Base-by-base conservation (phyloP, 2,888 invertebrate species). In the Platycheirus albimanus region DNA sequence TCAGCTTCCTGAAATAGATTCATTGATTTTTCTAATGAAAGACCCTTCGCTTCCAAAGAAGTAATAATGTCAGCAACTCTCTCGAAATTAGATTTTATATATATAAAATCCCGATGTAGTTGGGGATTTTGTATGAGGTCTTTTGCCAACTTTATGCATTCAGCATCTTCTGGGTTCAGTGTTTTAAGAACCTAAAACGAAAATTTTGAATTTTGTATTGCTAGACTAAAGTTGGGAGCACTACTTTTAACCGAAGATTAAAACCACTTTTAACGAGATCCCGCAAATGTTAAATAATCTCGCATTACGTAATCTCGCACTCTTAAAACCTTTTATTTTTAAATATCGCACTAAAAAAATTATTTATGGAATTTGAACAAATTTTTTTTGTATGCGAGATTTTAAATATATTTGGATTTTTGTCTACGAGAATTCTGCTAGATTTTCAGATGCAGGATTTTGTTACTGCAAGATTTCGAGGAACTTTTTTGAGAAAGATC, bases 161-260 rank as follows among this genome's bases (percentile, higher is more conserved):
- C 67, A 66, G 41, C 66, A 67, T 67, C 43, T 67, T 67, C 43
- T 52, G 52, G 52, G 47, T 67, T 67, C 43, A 54, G 33, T 41
- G 70, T 49, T 70, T 58, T 49, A 58, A 70, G 58, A 58, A 70
- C 70, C 38, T 70, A 41, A 61, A 51, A 58, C 24, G 24, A 11
- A 41, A n/a, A 41, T 51, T 51, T 51, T 0, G 28, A 51, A 15
- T 52, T 24, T 24, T 24, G 3, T 24, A 24, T 24, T 24, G 24
- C 24, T 24, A 87, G 87, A 87, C 87, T 88, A 75, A 17, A 19
- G 38, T 43, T 36, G 3, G 56, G 30, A 33, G 36, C 41, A 28
- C 13, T 45, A 43, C 61, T 43, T 15, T 13, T 61, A 43, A 43
- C 61, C 41, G 61, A 11, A 36, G 13, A 11, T 58, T 33, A 24